Evolutionary conservation across 2,888 invertebrate genomes (phyloP), one percentile per base, ranked within the genome.

Genomic region (Phlogophora meticulosa): DNA sequence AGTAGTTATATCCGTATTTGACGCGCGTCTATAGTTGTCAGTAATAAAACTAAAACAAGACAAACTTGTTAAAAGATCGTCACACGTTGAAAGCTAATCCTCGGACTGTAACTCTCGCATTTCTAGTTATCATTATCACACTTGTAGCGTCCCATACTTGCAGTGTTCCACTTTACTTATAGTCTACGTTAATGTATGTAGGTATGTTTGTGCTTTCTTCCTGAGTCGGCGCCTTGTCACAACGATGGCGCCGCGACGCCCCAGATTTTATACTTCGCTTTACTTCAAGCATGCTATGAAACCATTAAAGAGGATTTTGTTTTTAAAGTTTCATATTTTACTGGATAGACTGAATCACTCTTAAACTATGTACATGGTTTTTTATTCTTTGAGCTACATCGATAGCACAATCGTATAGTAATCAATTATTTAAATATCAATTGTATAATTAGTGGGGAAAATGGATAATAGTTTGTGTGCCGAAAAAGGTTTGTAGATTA

Each of bases 231-330:
- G 67, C 53, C 60, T 32, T 24, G 51, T 34, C 42, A 7, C 49
- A 15, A 22, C 46, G 17, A 20, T 36, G 78, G 75, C 78, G 71
- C 53, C 71, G 22, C 45, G 64, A 43, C 66, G 81, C 42, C 81
- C 68, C 40, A 71, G 56, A 75, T 74, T 78, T 58, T 63, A 61
- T 68, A 66, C 45, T 51, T 42, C 22, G 58, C 48, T 53, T 61
- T 45, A 34, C 28, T 53, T 67, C 17, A 40, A 51, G 53, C 43
- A 48, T 63, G 73, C 40, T 38, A 11, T 48, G 32, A 52, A 40
- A 48, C 17, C 28, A 56, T 59, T 57, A 15, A 46, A 43, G 24
- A 38, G 20, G 34, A 11, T 20, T 9, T 58, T 42, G 10, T 7
- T 48, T 46, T 43, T 15, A 2, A 9, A 56, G 17, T 40, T 15